Evolutionary conservation across 2,113 vertebrate species (phyloP).

Genomic region (Pomatorhinus ruficollis): DNA sequence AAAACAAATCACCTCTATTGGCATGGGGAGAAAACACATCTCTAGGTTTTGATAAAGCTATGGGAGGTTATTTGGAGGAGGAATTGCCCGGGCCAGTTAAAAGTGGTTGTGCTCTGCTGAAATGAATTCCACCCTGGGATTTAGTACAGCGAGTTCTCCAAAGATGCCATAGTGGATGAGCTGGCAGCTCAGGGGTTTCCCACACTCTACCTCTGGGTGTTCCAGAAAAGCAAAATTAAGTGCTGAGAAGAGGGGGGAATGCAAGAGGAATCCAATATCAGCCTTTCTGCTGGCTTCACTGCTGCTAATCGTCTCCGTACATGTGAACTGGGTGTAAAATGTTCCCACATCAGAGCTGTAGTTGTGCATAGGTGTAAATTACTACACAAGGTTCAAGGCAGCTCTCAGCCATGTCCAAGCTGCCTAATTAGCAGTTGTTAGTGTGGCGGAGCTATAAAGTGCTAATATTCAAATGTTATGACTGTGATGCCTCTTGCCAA

Average conservation of each 20-base stretch:
- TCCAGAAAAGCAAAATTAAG: slow-evolving; percentile 58
- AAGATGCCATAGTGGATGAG: not conserved
- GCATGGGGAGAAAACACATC: not conserved
- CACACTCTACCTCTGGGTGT: slow-evolving; percentile 34
- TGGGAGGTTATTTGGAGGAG: slow-evolving; percentile 35
- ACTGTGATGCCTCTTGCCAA: slow-evolving; percentile 66
- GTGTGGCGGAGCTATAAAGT: slow-evolving; percentile 30
- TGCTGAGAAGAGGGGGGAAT: not conserved
- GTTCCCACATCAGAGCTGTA: not conserved
- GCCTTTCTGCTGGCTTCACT: not conserved
- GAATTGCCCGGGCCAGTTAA: slow-evolving; percentile 26
- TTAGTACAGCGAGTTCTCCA: slow-evolving; percentile 22
- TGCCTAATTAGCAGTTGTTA: slow-evolving; percentile 69
- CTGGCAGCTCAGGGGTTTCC: not conserved
- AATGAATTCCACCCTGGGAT: slow-evolving; percentile 10
- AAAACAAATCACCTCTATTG: not conserved
- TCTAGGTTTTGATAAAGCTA: not conserved
- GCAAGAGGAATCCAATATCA: slow-evolving; percentile 4
- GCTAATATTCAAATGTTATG: slow-evolving; percentile 74
- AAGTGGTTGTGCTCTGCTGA: slow-evolving; percentile 1
- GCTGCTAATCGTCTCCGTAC: not conserved
- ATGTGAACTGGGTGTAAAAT: slow-evolving; percentile 31
- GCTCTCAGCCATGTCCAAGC: not conserved
- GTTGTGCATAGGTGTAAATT: slow-evolving; percentile 33
- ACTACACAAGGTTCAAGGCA: slow-evolving; percentile 20